Evolutionary conservation across 2,113 vertebrate genomes (phyloP).

Genomic region (Anguilla japonica): DNA sequence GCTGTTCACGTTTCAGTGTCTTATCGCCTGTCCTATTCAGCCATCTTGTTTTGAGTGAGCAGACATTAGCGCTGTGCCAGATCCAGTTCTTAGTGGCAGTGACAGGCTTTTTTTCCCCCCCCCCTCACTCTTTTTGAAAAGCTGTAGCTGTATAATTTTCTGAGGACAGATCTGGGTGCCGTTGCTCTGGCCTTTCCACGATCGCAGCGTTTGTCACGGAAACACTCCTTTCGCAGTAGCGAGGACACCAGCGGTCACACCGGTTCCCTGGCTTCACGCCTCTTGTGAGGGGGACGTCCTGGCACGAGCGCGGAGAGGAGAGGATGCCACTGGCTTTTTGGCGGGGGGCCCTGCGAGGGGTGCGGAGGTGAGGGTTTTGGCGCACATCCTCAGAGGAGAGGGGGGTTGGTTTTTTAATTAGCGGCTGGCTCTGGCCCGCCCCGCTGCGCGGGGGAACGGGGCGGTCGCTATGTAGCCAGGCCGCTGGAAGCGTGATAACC

Average conservation of each 20-base stretch:
- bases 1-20: neutral
- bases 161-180: too few species aligned
- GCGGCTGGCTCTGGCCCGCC: neutral
- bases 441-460: neutral
- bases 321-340: neutral
- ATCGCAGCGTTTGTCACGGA: too few species aligned
- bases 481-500: neutral
- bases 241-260: too few species aligned
- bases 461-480: neutral
- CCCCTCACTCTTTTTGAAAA: too few species aligned
- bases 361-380: neutral
- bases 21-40: neutral
- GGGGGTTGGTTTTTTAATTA: neutral
- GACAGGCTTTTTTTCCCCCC: too few species aligned
- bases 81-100: too few species aligned
- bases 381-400: neutral
- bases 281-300: too few species aligned
- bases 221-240: too few species aligned
- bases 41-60: neutral
- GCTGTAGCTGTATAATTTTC: too few species aligned
- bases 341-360: neutral
- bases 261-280: too few species aligned
- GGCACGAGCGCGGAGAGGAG: too few species aligned
- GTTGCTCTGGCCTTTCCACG: too few species aligned
- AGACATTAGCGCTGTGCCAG: neutral